Conservation (phyloP, 2,113 vertebrate species). For the Lepus timidus region DNA sequence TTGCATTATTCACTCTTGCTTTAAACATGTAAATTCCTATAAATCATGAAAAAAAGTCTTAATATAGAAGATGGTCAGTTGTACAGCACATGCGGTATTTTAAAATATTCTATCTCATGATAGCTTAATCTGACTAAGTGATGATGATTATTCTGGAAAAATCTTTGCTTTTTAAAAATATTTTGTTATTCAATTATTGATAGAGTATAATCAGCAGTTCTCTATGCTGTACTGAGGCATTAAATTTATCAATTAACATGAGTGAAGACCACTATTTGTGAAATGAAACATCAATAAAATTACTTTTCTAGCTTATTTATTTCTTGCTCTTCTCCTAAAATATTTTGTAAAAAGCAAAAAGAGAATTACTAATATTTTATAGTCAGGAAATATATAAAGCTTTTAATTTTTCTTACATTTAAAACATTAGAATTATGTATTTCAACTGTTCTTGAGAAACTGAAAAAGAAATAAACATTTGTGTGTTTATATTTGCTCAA, state of each 20-base stretch:
- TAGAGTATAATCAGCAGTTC: background rate
- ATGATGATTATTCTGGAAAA: background rate
- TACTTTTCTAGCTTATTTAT: background rate
- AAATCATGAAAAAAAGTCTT: slow-evolving; percentile 39
- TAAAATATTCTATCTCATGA: slow-evolving; percentile 36
- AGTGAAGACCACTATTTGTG: background rate
- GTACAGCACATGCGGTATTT: background rate
- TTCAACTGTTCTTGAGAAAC: background rate
- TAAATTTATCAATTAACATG: background rate
- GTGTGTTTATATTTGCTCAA: background rate
- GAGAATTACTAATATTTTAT: background rate
- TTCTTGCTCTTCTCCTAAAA: background rate
- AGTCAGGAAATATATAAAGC: background rate
- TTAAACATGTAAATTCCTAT: slow-evolving; percentile 38
- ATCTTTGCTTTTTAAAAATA: background rate
- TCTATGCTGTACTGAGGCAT: background rate
- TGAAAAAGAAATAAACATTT: background rate
- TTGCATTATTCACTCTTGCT: slow-evolving; percentile 21
- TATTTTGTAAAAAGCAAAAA: background rate
- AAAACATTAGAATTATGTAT: slow-evolving; percentile 5
- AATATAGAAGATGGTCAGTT: slow-evolving; percentile 26
- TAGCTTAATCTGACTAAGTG: background rate
- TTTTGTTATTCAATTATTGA: slow-evolving; percentile 40
- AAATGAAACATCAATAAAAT: background rate
- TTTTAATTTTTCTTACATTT: background rate